phyloP scores from a whole-genome alignment of 2,113 vertebrate species.

The Leptodactylus fuscus region DNA sequence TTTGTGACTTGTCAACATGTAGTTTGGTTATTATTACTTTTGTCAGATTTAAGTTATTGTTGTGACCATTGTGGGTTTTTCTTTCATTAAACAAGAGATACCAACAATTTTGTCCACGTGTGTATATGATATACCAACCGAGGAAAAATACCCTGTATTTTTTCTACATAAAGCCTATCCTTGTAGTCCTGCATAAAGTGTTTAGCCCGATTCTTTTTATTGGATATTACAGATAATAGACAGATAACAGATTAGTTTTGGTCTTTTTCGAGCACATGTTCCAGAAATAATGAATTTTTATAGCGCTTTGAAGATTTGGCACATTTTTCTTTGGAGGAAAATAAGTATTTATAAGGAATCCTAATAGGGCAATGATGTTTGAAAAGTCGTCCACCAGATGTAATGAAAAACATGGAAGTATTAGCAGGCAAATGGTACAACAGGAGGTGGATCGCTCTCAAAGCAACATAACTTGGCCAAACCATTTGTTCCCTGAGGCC shows the following conservation, averaged over 20 bases:
- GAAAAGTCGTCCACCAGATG: neutral
- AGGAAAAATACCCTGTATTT: neutral
- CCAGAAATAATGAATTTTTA: neutral
- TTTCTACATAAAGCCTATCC: neutral
- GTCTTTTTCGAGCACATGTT: neutral
- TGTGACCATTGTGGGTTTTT: too few species aligned
- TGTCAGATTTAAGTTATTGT: too few species aligned
- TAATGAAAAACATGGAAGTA: neutral
- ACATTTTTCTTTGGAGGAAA: neutral
- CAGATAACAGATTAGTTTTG: neutral
- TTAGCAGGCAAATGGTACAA: conserved; percentile 13
- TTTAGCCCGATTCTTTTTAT: neutral
- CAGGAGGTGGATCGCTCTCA: neutral
- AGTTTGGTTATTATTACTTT: too few species aligned
- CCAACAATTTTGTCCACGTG: too few species aligned
- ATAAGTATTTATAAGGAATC: neutral
- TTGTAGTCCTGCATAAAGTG: neutral
- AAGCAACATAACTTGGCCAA: conserved; percentile 20
- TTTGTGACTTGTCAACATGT: too few species aligned
- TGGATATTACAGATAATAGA: too few species aligned
- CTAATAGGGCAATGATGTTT: conserved; percentile 5
- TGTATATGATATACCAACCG: neutral
- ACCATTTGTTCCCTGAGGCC: conserved; percentile 11
- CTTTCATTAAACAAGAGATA: too few species aligned
- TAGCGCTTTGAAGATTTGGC: neutral